A percentile compares a stretch with the other conserved stretches of the same genome.
Conservation (phyloP, 2,888 invertebrate genomes). For the Calameuta pallipes region DNA sequence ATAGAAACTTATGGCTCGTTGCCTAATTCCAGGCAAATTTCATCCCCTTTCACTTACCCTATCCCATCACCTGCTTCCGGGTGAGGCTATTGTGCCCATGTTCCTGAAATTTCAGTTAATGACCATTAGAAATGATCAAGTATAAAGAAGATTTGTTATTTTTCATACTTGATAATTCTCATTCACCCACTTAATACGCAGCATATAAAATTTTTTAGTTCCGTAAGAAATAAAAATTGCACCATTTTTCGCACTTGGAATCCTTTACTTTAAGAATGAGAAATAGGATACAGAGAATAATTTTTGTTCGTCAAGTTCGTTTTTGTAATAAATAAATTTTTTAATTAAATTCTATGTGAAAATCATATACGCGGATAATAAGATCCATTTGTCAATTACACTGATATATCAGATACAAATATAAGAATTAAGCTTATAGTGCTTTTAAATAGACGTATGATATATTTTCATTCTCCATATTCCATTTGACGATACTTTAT, state of each 20-base stretch:
- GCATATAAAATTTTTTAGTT: neutral
- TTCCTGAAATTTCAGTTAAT: neutral
- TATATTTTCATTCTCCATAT: neutral
- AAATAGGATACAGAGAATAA: too few species aligned
- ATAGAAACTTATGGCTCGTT: neutral
- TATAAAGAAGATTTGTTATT: neutral
- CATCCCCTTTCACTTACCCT: neutral
- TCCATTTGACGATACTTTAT: neutral
- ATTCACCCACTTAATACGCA: neutral
- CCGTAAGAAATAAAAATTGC: neutral
- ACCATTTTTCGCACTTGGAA: neutral
- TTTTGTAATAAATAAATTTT: too few species aligned
- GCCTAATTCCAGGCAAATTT: neutral
- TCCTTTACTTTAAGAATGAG: neutral
- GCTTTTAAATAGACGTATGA: neutral
- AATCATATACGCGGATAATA: neutral
- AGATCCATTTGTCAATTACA: neutral
- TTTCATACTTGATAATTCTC: neutral
- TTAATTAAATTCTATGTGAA: too few species aligned
- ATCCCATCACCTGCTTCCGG: neutral
- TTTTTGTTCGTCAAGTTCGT: too few species aligned
- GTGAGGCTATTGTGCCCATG: neutral
- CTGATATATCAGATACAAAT: neutral
- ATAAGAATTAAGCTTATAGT: neutral
- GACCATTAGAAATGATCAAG: neutral